Evolutionary conservation across 2,797 vertebrate species (phyloP).

Genomic region (Chelon labrosus): DNA sequence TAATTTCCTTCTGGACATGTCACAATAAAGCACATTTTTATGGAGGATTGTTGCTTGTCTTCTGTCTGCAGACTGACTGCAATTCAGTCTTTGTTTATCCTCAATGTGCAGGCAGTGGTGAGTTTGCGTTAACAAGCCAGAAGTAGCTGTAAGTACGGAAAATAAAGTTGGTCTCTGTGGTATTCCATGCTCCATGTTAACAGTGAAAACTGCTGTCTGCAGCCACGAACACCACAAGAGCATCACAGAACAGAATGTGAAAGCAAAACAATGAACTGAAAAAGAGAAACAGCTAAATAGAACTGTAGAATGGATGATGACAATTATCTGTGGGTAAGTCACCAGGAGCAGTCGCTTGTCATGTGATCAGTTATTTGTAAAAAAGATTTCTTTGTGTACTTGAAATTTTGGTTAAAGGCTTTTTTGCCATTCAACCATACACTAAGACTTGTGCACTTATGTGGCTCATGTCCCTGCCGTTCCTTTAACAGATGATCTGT

Average conservation of each 20-base stretch:
- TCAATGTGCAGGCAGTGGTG: too few species aligned
- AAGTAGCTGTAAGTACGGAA: not conserved
- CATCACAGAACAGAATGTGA: too few species aligned
- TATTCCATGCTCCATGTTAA: too few species aligned
- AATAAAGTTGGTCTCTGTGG: too few species aligned
- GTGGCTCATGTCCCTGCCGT: not conserved
- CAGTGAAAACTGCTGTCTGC: not conserved
- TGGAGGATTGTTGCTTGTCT: slow-evolving; percentile 45
- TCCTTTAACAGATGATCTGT: slow-evolving; percentile 29
- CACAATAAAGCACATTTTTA: slow-evolving; percentile 87
- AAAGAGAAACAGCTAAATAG: not conserved
- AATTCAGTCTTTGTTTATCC: not conserved
- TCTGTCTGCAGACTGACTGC: slow-evolving; percentile 29
- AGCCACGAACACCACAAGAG: too few species aligned
- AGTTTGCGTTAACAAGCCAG: not conserved
- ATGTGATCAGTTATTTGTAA: not conserved
- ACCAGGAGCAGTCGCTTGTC: not conserved
- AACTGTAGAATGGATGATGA: not conserved
- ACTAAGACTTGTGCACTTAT: not conserved
- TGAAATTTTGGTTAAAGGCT: not conserved
- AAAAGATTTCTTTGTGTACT: not conserved
- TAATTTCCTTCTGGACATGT: slow-evolving; percentile 67
- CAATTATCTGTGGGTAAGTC: too few species aligned
- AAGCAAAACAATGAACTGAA: too few species aligned
- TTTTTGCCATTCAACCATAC: not conserved